Percentiles rank a stretch among this genome's conserved stretches.
Conservation (phyloP, 2,113 vertebrate genomes). For the Labeo catla region DNA sequence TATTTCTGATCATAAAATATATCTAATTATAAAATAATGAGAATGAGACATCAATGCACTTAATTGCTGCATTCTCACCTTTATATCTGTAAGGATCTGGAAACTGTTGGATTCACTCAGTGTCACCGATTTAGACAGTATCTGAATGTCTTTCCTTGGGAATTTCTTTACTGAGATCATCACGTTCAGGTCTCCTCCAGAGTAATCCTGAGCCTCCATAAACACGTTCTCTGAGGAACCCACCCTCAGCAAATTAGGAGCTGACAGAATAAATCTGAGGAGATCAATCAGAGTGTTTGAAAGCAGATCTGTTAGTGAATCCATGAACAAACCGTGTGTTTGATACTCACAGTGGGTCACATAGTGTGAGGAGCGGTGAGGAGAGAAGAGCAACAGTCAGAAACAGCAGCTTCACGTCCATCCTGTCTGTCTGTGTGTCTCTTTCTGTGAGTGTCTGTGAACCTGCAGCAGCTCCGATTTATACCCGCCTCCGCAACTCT, state of each 20-base stretch:
- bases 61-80: neutral
- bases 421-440: neutral
- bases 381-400: too few species aligned
- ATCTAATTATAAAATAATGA: neutral
- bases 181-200: neutral
- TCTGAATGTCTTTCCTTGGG: conserved; percentile 52
- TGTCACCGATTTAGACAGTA: conserved; percentile 40
- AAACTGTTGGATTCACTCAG: conserved; percentile 48
- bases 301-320: too few species aligned
- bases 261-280: too few species aligned
- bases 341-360: too few species aligned
- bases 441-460: neutral
- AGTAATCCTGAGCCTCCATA: too few species aligned
- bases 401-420: too few species aligned
- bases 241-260: too few species aligned
- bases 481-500: neutral
- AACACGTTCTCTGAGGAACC: too few species aligned
- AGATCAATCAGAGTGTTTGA: too few species aligned
- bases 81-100: conserved; percentile 58
- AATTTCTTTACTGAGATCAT: conserved; percentile 62
- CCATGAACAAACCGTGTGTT: too few species aligned
- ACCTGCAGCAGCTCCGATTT: too few species aligned
- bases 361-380: too few species aligned
- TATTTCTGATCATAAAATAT: neutral
- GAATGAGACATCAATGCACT: neutral